These are phyloP conservation scores for Onychorhynchus coronatus DNA, from an alignment of 2,113 vertebrate species.

Conservation along the genomic window DNA sequence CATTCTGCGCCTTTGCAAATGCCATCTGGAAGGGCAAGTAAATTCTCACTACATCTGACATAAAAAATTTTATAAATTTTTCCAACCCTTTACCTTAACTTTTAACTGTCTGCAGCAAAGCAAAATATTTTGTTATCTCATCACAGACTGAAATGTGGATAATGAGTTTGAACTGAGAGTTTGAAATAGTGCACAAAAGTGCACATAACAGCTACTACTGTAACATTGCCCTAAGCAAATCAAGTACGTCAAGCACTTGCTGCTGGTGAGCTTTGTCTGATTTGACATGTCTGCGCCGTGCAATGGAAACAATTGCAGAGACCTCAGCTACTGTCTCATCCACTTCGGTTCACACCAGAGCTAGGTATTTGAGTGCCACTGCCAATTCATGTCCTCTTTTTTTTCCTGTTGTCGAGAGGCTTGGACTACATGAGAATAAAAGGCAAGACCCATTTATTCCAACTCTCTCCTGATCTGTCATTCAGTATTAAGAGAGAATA, in stretches of 20 bases:
- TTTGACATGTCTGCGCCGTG: neutral
- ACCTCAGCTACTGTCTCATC: conserved; percentile 4
- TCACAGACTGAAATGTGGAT: neutral
- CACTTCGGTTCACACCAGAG: neutral
- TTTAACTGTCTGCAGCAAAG: neutral
- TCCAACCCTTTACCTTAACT: neutral
- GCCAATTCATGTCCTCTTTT: neutral
- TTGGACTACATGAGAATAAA: neutral
- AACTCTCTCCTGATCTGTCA: neutral
- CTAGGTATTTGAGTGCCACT: neutral
- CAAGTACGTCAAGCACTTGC: neutral
- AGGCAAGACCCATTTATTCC: neutral
- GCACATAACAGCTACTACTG: neutral
- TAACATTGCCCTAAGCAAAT: conserved; percentile 12
- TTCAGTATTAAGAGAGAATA: neutral
- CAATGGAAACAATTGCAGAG: neutral
- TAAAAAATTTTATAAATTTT: neutral
- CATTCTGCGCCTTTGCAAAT: neutral
- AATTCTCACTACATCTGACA: neutral
- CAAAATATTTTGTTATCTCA: neutral
- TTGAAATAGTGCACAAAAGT: neutral
- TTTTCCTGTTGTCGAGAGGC: neutral
- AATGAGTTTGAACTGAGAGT: neutral
- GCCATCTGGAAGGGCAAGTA: neutral
- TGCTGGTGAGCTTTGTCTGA: neutral